phyloP scores from a whole-genome alignment of 2,797 vertebrate genomes.

The Lutjanus argentimaculatus region DNA sequence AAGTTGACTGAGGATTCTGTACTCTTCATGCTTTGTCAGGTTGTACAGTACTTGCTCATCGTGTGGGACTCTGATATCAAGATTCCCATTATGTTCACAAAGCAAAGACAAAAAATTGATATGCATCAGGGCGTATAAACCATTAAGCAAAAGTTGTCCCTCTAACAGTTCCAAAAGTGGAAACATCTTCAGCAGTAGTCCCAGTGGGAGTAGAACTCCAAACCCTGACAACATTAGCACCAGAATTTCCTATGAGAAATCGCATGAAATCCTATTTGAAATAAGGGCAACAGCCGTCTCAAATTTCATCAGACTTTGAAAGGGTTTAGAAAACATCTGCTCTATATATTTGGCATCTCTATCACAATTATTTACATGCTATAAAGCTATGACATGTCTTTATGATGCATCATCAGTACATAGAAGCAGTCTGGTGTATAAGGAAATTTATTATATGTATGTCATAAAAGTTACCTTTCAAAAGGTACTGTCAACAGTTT shows the following conservation, averaged over 20 bases:
- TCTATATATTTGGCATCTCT: background rate
- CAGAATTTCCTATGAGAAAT: background rate
- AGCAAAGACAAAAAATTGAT: background rate
- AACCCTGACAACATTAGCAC: background rate
- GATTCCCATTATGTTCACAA: background rate
- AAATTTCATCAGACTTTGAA: background rate
- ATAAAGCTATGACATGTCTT: background rate
- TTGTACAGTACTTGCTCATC: background rate
- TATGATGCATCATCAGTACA: background rate
- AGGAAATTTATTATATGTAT: slow-evolving; percentile 1
- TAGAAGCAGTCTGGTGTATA: background rate
- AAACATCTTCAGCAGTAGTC: background rate
- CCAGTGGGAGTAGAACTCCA: background rate
- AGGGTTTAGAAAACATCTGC: background rate
- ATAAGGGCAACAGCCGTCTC: background rate
- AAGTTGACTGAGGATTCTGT: background rate
- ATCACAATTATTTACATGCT: background rate
- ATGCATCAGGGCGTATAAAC: too few species aligned
- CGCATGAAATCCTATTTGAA: background rate
- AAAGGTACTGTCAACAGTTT: background rate
- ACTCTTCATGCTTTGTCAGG: background rate
- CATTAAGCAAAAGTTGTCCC: background rate
- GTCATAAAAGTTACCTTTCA: background rate
- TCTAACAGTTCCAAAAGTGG: background rate
- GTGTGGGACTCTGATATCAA: background rate